Base-by-base conservation (phyloP, 2,888 invertebrate species). In the Steinernema carpocapsae region DNA sequence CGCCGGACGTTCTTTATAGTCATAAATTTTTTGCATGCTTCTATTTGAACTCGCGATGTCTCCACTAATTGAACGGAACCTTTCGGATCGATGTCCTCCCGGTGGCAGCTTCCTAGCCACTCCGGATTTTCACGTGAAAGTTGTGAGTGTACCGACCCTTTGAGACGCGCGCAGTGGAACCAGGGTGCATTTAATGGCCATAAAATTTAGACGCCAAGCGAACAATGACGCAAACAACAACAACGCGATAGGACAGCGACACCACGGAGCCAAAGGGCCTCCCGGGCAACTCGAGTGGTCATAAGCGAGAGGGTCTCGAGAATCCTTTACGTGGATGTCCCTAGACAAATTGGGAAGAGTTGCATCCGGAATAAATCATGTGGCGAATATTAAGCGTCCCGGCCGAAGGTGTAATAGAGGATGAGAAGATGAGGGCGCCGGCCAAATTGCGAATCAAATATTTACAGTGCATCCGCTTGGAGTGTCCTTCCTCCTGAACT, bases 11-110 rank as follows among this genome's bases (percentile, higher is more conserved):
- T 64, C 64, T 64, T 17, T 6, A 64, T 29, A 32, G 64, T 64
- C 64, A 32, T 64, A 64, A 64, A 64, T 64, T 64, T 64, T 64
- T 64, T 64, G 64, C 64, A n/a, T 48, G 48, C 48, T 37, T 52
- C 64, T 14, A 29, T 64, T 37, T 17, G 32, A 64, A 64, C 32
- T 64, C 64, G 26, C 4, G 29, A 64, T 32, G 19, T 64, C 64
- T 64, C 64, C 37, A 37, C 37, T 64, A 64, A 64, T 64, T 64
- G 64, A 32, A 64, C 14, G 64, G n/a, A 64, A 37, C 37, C 37
- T 10, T 10, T 3, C 37, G 37, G 37, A 10, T 37, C 37, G 4
- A 10, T 37, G 37, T 37, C 37, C 37, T 6, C 37, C 37, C 37
- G 37, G 37, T 37, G 4, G 3, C 37, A 10, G 37, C 37, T 37